Evolutionary conservation across 2,797 vertebrate genomes (phyloP).

Genomic region (Xyrichtys novacula): DNA sequence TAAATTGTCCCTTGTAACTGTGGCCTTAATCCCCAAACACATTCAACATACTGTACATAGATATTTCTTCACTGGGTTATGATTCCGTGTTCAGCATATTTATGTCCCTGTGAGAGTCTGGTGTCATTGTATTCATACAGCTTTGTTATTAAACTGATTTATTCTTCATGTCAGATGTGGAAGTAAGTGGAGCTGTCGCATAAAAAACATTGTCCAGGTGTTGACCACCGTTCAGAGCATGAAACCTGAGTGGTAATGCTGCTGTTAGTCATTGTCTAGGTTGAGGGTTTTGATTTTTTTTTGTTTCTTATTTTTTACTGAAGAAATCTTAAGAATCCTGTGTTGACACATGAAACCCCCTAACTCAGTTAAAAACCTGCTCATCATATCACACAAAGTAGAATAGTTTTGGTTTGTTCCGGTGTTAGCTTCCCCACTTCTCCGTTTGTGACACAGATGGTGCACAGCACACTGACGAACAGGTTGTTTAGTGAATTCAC

Average conservation of each 20-base stretch:
- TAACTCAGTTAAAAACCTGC: slow-evolving; percentile 26
- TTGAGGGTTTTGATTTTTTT: slow-evolving; percentile 27
- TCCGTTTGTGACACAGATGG: slow-evolving; percentile 40
- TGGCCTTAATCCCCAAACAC: slow-evolving; percentile 80
- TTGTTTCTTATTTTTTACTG: slow-evolving; percentile 14
- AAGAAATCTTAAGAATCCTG: slow-evolving; percentile 40
- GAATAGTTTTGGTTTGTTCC: slow-evolving; percentile 27
- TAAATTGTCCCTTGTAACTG: slow-evolving; percentile 73
- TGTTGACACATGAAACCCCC: slow-evolving; percentile 35
- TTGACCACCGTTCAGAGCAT: slow-evolving; percentile 67
- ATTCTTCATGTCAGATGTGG: slow-evolving; percentile 43
- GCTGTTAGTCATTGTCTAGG: slow-evolving; percentile 62
- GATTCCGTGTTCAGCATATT: slow-evolving; percentile 70
- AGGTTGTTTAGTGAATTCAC: slow-evolving; percentile 50
- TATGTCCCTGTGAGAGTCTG: slow-evolving; percentile 69
- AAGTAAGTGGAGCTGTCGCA: slow-evolving; percentile 52
- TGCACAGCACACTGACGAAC: slow-evolving; percentile 45
- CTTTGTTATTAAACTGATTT: slow-evolving; percentile 54
- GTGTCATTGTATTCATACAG: slow-evolving; percentile 58
- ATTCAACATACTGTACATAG: slow-evolving; percentile 76
- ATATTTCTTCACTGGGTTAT: slow-evolving; percentile 64
- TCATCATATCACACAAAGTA: slow-evolving; percentile 16
- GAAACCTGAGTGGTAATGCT: slow-evolving; percentile 56
- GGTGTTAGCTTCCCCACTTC: slow-evolving; percentile 22
- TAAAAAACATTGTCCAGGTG: slow-evolving; percentile 55